A percentile compares a stretch with the other conserved stretches of the same genome.
These are phyloP conservation scores for Euleptes europaea DNA, from an alignment of 2,113 vertebrate genomes.

Conservation along the genomic window DNA sequence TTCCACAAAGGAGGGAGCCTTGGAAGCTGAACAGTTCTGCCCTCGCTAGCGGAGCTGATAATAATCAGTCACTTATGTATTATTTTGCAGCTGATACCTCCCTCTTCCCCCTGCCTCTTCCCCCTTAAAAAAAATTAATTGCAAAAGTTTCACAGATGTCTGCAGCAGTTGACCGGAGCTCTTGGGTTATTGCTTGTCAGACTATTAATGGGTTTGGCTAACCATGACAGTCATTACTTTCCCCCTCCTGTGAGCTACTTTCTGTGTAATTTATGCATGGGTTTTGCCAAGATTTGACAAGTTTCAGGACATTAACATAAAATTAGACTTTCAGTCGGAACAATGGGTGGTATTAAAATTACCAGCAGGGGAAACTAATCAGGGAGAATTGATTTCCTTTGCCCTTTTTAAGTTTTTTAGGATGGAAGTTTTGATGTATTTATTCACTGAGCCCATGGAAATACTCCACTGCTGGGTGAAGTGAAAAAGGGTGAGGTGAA, in stretches of 20 bases:
- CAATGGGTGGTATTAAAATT: conserved; percentile 85
- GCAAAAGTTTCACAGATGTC: conserved; percentile 85
- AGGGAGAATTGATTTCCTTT: conserved; percentile 72
- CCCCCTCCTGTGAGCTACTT: conserved; percentile 85
- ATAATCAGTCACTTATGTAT: conserved; percentile 71
- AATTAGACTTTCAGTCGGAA: conserved; percentile 82
- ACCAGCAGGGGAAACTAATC: conserved; percentile 78
- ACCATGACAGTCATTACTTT: conserved; percentile 85
- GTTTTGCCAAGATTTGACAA: conserved; percentile 89
- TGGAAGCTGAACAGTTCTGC: conserved; percentile 48
- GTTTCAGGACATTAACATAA: conserved; percentile 88
- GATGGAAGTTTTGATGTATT: conserved; percentile 27
- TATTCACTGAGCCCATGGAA: conserved; percentile 38
- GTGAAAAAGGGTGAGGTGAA: conserved; percentile 23
- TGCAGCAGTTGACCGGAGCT: conserved; percentile 84
- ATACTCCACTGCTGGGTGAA: conserved; percentile 30
- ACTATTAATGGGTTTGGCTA: conserved; percentile 87
- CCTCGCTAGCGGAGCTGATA: conserved; percentile 64
- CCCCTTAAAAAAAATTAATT: conserved; percentile 73
- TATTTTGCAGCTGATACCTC: conserved; percentile 77
- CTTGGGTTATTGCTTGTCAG: conserved; percentile 85
- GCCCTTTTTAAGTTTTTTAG: conserved; percentile 62
- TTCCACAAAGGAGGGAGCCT: conserved; percentile 18
- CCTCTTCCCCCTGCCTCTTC: conserved; percentile 1
- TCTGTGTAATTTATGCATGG: conserved; percentile 87